phyloP scores from a whole-genome alignment of 2,888 invertebrate species.

The Notodonta dromedarius region DNA sequence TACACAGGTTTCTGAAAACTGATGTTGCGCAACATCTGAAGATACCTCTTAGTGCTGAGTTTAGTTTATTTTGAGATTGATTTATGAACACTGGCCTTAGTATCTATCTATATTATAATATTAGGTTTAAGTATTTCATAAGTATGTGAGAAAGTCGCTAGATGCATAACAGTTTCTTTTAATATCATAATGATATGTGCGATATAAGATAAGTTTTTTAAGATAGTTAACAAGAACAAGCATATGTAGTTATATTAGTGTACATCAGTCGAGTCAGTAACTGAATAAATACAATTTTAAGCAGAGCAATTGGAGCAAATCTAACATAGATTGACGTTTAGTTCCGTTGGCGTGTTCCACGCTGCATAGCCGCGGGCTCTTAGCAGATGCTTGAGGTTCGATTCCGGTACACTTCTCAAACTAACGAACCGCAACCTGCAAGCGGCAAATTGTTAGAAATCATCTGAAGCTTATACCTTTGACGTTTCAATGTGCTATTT shows the following conservation, averaged over 20 bases:
- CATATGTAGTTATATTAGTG: constrained; percentile 25
- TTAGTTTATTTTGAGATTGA: too few species aligned
- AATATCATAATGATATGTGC: too few species aligned
- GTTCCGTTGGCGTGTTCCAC: constrained; percentile 39
- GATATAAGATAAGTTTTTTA: not conserved
- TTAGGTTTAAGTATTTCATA: too few species aligned
- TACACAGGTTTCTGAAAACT: too few species aligned
- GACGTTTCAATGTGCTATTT: constrained; percentile 70
- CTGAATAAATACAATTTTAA: constrained; percentile 17
- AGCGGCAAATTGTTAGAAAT: constrained; percentile 74
- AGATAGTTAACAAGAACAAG: constrained; percentile 1
- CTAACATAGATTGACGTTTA: constrained; percentile 40
- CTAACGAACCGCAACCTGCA: constrained; percentile 72
- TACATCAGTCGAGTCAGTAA: constrained; percentile 17
- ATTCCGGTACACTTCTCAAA: constrained; percentile 80
- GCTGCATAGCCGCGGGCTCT: constrained; percentile 41
- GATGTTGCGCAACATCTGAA: too few species aligned
- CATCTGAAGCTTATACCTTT: constrained; percentile 60
- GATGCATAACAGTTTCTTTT: too few species aligned
- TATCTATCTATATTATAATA: too few species aligned
- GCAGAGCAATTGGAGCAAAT: constrained; percentile 47
- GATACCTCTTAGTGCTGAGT: too few species aligned
- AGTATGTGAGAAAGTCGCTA: too few species aligned
- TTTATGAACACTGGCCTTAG: too few species aligned
- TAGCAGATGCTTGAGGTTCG: constrained; percentile 64